phyloP scores from a whole-genome alignment of 23 tunicate genomes.

The Oikopleura dioica region DNA sequence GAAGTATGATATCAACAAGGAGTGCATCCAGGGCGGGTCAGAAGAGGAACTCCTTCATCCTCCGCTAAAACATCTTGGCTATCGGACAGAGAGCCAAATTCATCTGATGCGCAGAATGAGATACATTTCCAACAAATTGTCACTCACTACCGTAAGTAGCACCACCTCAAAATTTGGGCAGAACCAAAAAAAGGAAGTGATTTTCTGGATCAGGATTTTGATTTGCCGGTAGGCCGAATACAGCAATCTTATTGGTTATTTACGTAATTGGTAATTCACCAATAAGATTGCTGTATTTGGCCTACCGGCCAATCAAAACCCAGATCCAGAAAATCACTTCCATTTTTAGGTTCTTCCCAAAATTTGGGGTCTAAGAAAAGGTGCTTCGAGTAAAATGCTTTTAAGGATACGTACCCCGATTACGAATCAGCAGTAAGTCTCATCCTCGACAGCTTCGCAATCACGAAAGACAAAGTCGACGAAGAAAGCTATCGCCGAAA shows the following conservation, averaged over 20 bases:
- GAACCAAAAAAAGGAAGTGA: too few species aligned
- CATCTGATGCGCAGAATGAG: slow-evolving; percentile 3
- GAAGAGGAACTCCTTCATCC: slow-evolving; percentile 1
- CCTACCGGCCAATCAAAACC: too few species aligned
- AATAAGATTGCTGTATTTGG: too few species aligned
- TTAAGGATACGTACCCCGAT: slow-evolving; percentile 1
- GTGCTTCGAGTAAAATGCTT: too few species aligned
- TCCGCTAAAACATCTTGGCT: not conserved
- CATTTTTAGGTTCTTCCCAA: too few species aligned
- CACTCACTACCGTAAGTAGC: not conserved
- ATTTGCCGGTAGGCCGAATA: too few species aligned
- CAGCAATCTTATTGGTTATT: too few species aligned
- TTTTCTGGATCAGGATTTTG: too few species aligned
- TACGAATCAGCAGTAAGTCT: not conserved
- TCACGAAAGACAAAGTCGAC: not conserved
- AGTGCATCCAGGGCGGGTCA: not conserved
- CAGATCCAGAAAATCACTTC: too few species aligned
- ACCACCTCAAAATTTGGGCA: too few species aligned
- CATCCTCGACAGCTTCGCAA: not conserved
- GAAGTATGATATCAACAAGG: not conserved
- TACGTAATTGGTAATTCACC: too few species aligned
- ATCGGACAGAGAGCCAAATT: not conserved
- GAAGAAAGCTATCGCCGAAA: not conserved
- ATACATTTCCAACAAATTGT: not conserved
- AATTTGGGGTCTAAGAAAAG: too few species aligned